These are phyloP conservation scores for Onychomys leucogaster DNA, from an alignment of 2,797 vertebrate species.

Conservation along the genomic window DNA sequence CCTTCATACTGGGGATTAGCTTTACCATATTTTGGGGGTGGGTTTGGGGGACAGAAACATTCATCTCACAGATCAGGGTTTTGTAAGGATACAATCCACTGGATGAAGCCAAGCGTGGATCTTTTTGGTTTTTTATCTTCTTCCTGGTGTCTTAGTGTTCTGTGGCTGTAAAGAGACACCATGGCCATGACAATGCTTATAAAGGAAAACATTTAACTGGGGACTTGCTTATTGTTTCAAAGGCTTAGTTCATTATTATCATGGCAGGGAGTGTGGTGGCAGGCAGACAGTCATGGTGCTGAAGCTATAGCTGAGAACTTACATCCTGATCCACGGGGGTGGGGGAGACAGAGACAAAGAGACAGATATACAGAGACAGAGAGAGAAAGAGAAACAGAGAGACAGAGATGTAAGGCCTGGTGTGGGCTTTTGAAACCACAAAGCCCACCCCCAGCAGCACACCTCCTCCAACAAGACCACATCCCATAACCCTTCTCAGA, in stretches of 20 bases:
- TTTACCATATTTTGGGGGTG: not conserved
- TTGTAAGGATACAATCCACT: not conserved
- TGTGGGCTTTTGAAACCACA: not conserved
- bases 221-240: not conserved
- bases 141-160: not conserved
- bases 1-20: not conserved
- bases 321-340: not conserved
- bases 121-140: not conserved
- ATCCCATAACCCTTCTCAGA: not conserved
- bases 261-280: not conserved
- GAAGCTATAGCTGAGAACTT: not conserved
- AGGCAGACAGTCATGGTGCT: not conserved
- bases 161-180: not conserved
- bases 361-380: not conserved
- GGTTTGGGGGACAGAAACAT: not conserved
- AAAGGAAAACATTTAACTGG: not conserved
- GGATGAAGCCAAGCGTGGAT: not conserved
- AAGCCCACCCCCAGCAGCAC: not conserved
- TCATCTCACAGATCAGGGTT: not conserved
- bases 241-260: not conserved
- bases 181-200: not conserved
- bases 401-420: not conserved
- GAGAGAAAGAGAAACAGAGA: not conserved
- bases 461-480: not conserved
- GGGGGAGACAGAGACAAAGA: not conserved